phyloP scores from a whole-genome alignment of 2,113 vertebrate species.

The Myodes glareolus region DNA sequence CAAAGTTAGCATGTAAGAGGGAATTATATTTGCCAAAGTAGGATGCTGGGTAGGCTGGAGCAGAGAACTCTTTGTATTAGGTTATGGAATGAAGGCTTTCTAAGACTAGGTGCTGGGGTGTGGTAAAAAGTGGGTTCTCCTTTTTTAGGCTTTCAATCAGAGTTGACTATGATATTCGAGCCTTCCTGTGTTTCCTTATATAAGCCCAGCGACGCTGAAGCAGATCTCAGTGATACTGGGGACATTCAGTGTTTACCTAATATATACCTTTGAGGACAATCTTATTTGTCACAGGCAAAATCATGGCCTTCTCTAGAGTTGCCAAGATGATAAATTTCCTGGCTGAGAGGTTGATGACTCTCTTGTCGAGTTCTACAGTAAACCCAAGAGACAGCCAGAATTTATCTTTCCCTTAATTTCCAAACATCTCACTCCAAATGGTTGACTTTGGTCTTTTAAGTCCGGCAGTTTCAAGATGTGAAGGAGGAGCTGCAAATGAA shows the following conservation, averaged over 20 bases:
- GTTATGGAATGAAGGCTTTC: background rate
- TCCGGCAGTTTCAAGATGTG: background rate
- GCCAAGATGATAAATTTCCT: conserved; percentile 78
- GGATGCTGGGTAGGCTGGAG: fast-evolving
- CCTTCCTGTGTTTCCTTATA: conserved; percentile 2
- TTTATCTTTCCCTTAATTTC: conserved; percentile 72
- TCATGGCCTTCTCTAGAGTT: conserved; percentile 72
- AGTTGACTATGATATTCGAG: background rate
- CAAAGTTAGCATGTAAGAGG: background rate
- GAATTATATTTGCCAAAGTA: background rate
- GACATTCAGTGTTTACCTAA: conserved; percentile 71
- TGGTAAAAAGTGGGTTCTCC: background rate
- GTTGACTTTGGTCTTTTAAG: conserved; percentile 17
- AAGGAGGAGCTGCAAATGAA: background rate
- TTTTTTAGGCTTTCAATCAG: background rate
- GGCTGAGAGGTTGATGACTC: conserved; percentile 63
- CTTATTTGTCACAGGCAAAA: conserved; percentile 72
- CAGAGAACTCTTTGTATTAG: background rate
- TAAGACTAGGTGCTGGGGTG: background rate
- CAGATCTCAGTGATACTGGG: conserved; percentile 76
- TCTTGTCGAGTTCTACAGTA: conserved; percentile 68
- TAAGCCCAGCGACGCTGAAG: conserved; percentile 69
- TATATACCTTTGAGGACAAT: conserved; percentile 71
- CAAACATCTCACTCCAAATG: conserved; percentile 36
- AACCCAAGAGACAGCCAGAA: conserved; percentile 65